A percentile compares a stretch with the other conserved stretches of the same genome.
Conservation (phyloP, 1,140 invertebrate species). For the Drosophila parvula region DNA sequence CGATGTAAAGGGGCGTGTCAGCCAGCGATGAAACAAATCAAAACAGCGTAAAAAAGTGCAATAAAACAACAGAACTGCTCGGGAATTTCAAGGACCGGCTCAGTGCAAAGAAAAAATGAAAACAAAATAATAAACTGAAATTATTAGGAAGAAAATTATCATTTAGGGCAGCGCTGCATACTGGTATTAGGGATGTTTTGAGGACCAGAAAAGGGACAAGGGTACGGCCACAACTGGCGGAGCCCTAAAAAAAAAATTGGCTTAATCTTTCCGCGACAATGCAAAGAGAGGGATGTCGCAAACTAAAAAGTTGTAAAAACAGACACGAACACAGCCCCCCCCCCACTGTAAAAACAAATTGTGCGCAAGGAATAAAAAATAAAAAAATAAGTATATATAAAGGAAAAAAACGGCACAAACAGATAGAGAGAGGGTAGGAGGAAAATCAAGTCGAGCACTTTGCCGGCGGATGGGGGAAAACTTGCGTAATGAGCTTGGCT, state of each 20-base stretch:
- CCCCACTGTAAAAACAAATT: constrained; percentile 57
- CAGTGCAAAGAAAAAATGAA: constrained; percentile 37
- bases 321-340: constrained; percentile 35
- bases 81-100: constrained; percentile 11
- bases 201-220: constrained; percentile 20
- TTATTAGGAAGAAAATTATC: constrained; percentile 66
- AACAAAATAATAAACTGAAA: constrained; percentile 76
- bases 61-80: constrained; percentile 74
- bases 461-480: constrained; percentile 38
- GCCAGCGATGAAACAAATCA: constrained; percentile 71
- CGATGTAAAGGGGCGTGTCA: constrained; percentile 17
- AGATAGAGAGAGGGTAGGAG: not conserved
- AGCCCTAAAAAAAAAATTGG: constrained; percentile 64
- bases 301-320: constrained; percentile 79
- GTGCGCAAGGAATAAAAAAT: constrained; percentile 69
- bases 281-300: constrained; percentile 45
- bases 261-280: constrained; percentile 65
- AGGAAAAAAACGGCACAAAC: constrained; percentile 15
- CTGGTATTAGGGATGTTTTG: constrained; percentile 14
- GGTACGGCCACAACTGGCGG: constrained; percentile 37
- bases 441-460: constrained; percentile 48
- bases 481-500: constrained; percentile 70
- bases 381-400: constrained; percentile 46
- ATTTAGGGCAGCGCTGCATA: constrained; percentile 37
- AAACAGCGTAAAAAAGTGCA: constrained; percentile 76